Evolutionary conservation across 1,140 invertebrate genomes (phyloP).

Genomic region (Cardiocondyla obscurior): DNA sequence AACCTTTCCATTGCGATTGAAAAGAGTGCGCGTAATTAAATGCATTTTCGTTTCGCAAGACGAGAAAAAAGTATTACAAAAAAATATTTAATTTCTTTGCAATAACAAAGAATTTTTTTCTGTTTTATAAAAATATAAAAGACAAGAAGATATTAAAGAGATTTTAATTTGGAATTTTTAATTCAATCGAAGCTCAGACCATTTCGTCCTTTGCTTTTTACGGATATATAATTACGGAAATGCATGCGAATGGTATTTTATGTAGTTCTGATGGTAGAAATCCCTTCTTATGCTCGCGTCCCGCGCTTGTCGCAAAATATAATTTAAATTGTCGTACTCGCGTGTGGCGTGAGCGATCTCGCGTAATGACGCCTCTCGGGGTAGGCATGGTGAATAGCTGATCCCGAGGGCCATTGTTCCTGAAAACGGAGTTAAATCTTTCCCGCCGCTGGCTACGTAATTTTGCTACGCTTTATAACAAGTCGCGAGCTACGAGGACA

Average conservation of each 20-base stretch:
- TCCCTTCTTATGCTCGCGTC: conserved; percentile 27
- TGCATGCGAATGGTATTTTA: conserved; percentile 14
- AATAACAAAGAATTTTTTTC: too few species aligned
- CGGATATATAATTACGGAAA: neutral
- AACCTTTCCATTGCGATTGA: conserved; percentile 1
- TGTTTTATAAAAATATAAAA: too few species aligned
- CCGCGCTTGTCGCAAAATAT: conserved; percentile 62
- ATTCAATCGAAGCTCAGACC: neutral
- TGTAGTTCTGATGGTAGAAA: neutral
- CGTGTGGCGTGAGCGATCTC: conserved; percentile 48
- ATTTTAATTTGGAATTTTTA: neutral
- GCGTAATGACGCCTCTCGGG: conserved; percentile 69
- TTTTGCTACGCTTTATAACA: conserved; percentile 46
- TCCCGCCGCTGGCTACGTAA: conserved; percentile 47
- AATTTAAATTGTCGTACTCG: conserved; percentile 64
- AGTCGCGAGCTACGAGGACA: neutral
- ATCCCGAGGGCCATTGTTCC: conserved; percentile 69
- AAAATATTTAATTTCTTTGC: neutral
- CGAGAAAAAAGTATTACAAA: neutral
- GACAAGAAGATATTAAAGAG: neutral
- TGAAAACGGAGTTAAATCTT: conserved; percentile 65
- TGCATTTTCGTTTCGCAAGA: neutral
- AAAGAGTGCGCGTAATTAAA: conserved; percentile 29
- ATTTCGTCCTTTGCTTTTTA: neutral
- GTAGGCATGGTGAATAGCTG: conserved; percentile 61